Evolutionary conservation across 2,797 vertebrate genomes (phyloP), one percentile per base, ranked within the genome.

Genomic region (Champsocephalus esox): DNA sequence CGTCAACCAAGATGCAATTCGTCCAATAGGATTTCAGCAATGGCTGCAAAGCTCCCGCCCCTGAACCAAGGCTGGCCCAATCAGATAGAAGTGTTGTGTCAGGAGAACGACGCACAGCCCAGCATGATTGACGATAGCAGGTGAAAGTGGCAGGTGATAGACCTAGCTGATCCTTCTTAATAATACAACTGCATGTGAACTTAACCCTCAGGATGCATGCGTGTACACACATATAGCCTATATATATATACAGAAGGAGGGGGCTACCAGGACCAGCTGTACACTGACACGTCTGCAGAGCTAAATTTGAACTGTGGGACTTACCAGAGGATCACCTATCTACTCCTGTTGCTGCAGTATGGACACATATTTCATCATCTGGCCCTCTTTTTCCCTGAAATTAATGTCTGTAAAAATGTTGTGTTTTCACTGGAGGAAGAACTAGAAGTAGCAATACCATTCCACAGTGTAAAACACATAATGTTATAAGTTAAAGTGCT

Each of bases 201-300:
- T 71, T 19, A 63, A 75, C 58, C 64, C 69, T 68, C 4, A 68
- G 66, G 54, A 85, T 77, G 68, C 77, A 63, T 44, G 72, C 52
- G 49, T 64, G 68, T 62, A 50, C 62, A 70, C 48, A 65, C 68
- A 68, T 21, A 60, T 44, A 56, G 34, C 14, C 70, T 80, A 87
- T 90, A 92, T 88, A 92, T 72, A 21, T 21, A 19, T 19, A 83
- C 78, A 51, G 70, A n/a, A 21, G 77, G 67, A 50, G 64, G 81
- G 79, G 86, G 72, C 66, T 8, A 24, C 43, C 32, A 19, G 79
- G 72, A 76, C 94, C 94, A 95, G 88, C 91, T 73, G 55, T 75
- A 46, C 84, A 79, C 67, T 90, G 93, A 95, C 94, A 95, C 94
- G 94, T 95, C 92, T 89, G 82, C 89, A 85, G 48, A 73, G 77